Base-by-base conservation (phyloP, 2,113 vertebrate species). In the Lepisosteus oculatus region DNA sequence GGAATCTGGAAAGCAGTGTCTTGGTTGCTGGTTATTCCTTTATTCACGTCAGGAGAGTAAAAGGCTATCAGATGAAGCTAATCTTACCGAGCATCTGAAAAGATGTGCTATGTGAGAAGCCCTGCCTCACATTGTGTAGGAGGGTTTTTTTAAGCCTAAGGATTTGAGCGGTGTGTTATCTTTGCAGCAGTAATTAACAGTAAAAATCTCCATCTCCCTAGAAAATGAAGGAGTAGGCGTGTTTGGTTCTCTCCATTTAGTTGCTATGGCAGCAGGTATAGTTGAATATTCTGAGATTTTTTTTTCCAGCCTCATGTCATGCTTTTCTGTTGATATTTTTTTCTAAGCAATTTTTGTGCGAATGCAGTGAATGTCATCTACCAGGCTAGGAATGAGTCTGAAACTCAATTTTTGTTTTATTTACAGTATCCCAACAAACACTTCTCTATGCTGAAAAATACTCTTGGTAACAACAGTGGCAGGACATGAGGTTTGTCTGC, bases 171-270 rank as follows among this genome's bases (percentile, higher is more conserved):
- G 47, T 76, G 77, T 73, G 74, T 81, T 82, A 76, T 84, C 83
- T 81, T 83, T 85, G 75, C 57, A 1, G 47, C 67, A 67, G 70
- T 86, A 85, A 86, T 86, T 85, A 85, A 76, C 72, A 74, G 71
- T 78, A 79, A 78, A 72, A 75, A 54, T 66, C 64, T 29, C 17
- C 11, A 3, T 64, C 63, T 43, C 42, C 6, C 42, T 42, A 17
- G 8, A 66, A 70, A 77, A 80, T 57, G 61, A 73, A 6, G 7
- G 61, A 55, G 12, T 7, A 14, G 75, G 78, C 71, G 68, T 45
- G 67, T 72, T 72, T 61, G 67, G 84, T 82, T 78, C 56, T 13
- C 8, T 13, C n/a, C 51, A 41, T 56, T 57, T 43, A 29, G 72
- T 77, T 77, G 72, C 85, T 79, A 86, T 87, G 73, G 83, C 64